Percentiles rank a stretch among this genome's conserved stretches.
phyloP scores from a whole-genome alignment of 23 tunicate species.

The Clavelina lepadiformis region DNA sequence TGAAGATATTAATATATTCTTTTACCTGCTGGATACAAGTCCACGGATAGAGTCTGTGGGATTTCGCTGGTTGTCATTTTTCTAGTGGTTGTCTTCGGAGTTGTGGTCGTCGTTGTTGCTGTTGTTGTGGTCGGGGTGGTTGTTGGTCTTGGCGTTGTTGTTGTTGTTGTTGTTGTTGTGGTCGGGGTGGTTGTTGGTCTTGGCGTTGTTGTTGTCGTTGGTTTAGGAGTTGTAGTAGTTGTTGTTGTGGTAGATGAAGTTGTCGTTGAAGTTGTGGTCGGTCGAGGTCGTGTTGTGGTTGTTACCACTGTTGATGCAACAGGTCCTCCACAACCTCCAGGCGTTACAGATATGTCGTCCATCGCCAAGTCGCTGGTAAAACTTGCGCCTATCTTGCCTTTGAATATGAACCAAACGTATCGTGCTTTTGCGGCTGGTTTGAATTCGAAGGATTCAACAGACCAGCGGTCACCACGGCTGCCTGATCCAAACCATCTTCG shows the following conservation, averaged over 20 bases:
- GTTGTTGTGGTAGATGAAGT: conserved; percentile 36
- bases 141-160: conserved; percentile 33
- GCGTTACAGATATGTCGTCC: conserved; percentile 55
- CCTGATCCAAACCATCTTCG: conserved; percentile 38
- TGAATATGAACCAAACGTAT: conserved; percentile 49
- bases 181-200: conserved; percentile 37
- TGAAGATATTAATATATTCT: too few relatives aligned
- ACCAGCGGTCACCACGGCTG: conserved; percentile 70
- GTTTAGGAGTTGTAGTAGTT: conserved; percentile 27
- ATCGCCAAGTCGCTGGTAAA: conserved; percentile 91
- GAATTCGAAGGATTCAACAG: conserved; percentile 30
- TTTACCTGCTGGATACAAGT: too few relatives aligned
- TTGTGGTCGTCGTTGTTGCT: conserved; percentile 37
- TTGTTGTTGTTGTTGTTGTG: conserved; percentile 33
- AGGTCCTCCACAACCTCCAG: conserved; percentile 33
- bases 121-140: conserved; percentile 27
- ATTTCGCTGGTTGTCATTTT: conserved; percentile 30
- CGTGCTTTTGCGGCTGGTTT: neutral
- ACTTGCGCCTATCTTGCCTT: conserved; percentile 75
- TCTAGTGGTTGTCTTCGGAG: conserved; percentile 38
- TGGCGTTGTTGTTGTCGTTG: conserved; percentile 36
- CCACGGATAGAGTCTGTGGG: too few relatives aligned
- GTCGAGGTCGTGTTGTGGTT: neutral
- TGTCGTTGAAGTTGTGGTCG: conserved; percentile 35
- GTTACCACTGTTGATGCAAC: conserved; percentile 5